Conservation (phyloP, 2,888 invertebrate genomes). For the Arctia plantaginis region DNA sequence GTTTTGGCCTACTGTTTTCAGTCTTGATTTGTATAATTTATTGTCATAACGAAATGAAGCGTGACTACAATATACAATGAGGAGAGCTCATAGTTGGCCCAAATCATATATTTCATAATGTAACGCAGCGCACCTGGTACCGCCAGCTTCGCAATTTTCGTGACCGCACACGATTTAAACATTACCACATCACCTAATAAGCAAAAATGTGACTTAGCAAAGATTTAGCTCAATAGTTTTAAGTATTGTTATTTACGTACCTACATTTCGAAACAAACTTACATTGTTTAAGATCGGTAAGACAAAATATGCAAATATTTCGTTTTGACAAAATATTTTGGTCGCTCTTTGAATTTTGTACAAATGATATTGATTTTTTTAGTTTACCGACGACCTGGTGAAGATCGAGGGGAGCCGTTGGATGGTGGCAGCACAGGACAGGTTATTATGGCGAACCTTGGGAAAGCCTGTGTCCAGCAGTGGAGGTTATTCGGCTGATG, state of each 20-base stretch:
- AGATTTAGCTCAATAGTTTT: conserved; percentile 31
- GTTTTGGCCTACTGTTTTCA: background rate
- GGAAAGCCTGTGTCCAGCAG: too few relatives aligned
- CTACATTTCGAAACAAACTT: conserved; percentile 12
- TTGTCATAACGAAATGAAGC: conserved; percentile 2
- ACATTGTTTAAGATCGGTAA: conserved; percentile 15
- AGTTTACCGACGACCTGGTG: too few relatives aligned
- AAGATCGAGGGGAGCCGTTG: too few relatives aligned
- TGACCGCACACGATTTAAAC: conserved; percentile 62
- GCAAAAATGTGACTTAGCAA: conserved; percentile 43
- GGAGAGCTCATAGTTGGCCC: conserved; percentile 28
- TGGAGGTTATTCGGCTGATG: too few relatives aligned
- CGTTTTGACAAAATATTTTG: conserved; percentile 4
- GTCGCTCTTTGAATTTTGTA: background rate
- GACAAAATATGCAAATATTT: conserved; percentile 21
- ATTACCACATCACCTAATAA: conserved; percentile 56
- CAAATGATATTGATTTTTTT: background rate
- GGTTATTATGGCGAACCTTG: too few relatives aligned
- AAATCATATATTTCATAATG: conserved; percentile 60
- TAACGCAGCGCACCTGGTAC: conserved; percentile 63
- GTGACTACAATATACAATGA: conserved; percentile 23
- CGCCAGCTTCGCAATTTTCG: conserved; percentile 67
- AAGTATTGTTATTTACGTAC: conserved; percentile 14
- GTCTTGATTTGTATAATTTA: background rate
- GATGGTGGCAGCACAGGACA: too few relatives aligned